These are phyloP conservation scores for Schizotus pectinicornis DNA, from an alignment of 2,888 invertebrate species.

Conservation along the genomic window DNA sequence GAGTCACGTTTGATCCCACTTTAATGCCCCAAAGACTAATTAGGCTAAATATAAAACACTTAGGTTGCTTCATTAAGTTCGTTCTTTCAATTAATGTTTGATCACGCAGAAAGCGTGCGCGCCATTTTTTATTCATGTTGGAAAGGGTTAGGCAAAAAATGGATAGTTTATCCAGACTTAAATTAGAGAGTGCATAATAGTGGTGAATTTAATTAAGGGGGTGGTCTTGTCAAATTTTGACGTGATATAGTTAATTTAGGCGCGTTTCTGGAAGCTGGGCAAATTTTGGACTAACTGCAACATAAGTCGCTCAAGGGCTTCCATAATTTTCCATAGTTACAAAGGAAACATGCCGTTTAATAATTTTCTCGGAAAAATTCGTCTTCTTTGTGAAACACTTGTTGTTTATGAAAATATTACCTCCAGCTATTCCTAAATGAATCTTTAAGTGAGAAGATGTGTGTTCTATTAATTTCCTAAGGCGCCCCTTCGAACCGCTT, in stretches of 20 bases:
- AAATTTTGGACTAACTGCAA: constrained; percentile 15
- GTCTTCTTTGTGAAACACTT: constrained; percentile 18
- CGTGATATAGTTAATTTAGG: constrained; percentile 17
- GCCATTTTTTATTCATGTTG: neutral
- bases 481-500: constrained; percentile 14
- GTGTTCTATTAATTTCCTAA: constrained; percentile 18
- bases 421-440: constrained; percentile 12
- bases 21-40: constrained; percentile 7
- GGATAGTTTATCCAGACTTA: constrained; percentile 6
- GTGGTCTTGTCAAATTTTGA: constrained; percentile 20
- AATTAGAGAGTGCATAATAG: neutral
- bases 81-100: constrained; percentile 1
- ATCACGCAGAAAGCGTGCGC: constrained; percentile 1
- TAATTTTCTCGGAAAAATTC: constrained; percentile 14
- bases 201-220: constrained; percentile 13
- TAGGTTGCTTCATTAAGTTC: constrained; percentile 3
- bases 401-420: constrained; percentile 21
- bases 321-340: constrained; percentile 13
- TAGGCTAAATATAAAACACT: constrained; percentile 14
- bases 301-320: constrained; percentile 7
- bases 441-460: constrained; percentile 23
- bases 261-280: neutral
- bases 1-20: constrained; percentile 1
- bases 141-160: neutral
- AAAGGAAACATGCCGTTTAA: constrained; percentile 15